phyloP scores from a whole-genome alignment of 2,888 invertebrate species.

The Poecilus cupreus region DNA sequence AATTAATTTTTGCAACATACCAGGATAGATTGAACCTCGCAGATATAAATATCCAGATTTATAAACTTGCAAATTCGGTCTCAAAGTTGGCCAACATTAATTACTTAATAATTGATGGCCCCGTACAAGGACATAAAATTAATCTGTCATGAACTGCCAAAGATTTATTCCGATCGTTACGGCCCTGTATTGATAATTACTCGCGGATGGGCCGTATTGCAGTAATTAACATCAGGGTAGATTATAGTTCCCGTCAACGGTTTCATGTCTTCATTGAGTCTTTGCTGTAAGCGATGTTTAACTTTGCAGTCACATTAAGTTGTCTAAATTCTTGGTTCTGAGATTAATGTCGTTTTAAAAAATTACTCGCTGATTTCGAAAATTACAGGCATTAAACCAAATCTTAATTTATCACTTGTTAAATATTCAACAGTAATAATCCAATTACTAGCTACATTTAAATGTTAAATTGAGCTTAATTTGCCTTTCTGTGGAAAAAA shows the following conservation, averaged over 20 bases:
- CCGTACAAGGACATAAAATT: slow-evolving; percentile 28
- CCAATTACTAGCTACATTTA: slow-evolving; percentile 22
- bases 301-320: slow-evolving; percentile 35
- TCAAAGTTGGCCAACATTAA: not conserved
- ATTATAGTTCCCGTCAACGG: slow-evolving; percentile 46
- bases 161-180: slow-evolving; percentile 27
- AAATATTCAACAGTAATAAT: slow-evolving; percentile 31
- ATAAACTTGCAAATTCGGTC: slow-evolving; percentile 7
- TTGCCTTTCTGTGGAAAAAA: not conserved
- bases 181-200: slow-evolving; percentile 38
- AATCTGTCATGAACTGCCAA: not conserved
- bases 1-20: not conserved
- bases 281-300: slow-evolving; percentile 29
- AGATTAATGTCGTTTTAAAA: slow-evolving; percentile 41
- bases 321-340: slow-evolving; percentile 10
- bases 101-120: not conserved
- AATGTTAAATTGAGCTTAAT: not conserved
- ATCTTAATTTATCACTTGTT: slow-evolving; percentile 37
- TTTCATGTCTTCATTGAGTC: slow-evolving; percentile 46
- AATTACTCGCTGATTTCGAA: slow-evolving; percentile 37
- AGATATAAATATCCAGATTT: not conserved
- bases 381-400: slow-evolving; percentile 28
- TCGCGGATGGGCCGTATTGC: slow-evolving; percentile 17
- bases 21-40: not conserved
- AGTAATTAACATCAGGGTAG: slow-evolving; percentile 52